phyloP scores from a whole-genome alignment of 1,140 invertebrate genomes.

The Drosophila fuyamai region DNA sequence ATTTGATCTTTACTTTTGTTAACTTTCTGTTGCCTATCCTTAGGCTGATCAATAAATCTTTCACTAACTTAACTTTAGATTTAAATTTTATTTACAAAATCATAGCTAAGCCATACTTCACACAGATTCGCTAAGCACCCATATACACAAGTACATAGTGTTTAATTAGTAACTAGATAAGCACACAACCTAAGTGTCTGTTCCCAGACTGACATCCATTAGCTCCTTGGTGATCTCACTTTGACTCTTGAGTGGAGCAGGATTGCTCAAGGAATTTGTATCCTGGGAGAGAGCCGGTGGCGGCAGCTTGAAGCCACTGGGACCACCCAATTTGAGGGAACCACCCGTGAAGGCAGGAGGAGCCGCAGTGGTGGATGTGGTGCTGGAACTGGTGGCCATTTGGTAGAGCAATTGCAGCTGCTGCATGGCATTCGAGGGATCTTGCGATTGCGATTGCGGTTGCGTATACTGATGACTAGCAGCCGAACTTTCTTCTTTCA shows the following conservation, averaged over 20 bases:
- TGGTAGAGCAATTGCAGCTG: slow-evolving; percentile 79
- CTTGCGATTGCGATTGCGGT: not conserved
- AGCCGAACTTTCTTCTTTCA: slow-evolving; percentile 24
- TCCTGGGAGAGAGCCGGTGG: slow-evolving; percentile 61
- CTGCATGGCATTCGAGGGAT: slow-evolving; percentile 54
- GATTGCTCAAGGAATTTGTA: slow-evolving; percentile 43
- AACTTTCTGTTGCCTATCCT: slow-evolving; percentile 1
- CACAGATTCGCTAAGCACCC: slow-evolving; percentile 41
- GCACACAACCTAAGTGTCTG: slow-evolving; percentile 54
- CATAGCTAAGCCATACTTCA: slow-evolving; percentile 19
- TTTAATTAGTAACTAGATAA: slow-evolving; percentile 30
- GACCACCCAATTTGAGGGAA: slow-evolving; percentile 29
- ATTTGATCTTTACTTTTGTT: not conserved
- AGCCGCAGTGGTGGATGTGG: slow-evolving; percentile 11
- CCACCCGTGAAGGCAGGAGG: slow-evolving; percentile 12
- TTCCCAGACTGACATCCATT: slow-evolving; percentile 75
- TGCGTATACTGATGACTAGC: slow-evolving; percentile 22
- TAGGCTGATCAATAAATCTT: not conserved
- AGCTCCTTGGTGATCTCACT: slow-evolving; percentile 77
- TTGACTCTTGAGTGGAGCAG: slow-evolving; percentile 37
- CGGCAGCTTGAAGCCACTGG: slow-evolving; percentile 67
- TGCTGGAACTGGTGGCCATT: slow-evolving; percentile 60
- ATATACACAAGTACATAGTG: not conserved
- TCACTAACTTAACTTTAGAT: slow-evolving; percentile 6
- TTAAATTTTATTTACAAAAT: slow-evolving; percentile 43